Conservation (phyloP, 64 coral and sea anemone genomes). For the Anthopleura sola region DNA sequence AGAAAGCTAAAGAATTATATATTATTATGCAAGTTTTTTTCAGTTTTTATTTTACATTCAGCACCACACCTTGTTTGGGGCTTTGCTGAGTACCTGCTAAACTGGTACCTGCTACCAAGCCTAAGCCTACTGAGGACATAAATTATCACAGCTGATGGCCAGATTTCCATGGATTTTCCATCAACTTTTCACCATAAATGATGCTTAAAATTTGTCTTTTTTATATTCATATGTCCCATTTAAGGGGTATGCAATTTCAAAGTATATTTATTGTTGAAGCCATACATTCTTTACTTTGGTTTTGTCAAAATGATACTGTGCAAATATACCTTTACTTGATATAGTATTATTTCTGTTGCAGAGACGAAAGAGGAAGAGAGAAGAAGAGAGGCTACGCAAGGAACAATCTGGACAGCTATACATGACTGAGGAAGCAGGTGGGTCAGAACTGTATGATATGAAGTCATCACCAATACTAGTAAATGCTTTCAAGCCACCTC, state of each 20-base stretch:
- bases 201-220: too few species aligned
- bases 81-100: neutral
- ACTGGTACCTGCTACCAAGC: neutral
- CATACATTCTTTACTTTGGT: too few species aligned
- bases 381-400: slow-evolving; percentile 54
- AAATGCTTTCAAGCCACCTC: neutral
- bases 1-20: neutral
- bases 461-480: neutral
- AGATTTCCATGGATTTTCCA: neutral
- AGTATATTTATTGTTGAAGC: too few species aligned
- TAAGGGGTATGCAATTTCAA: too few species aligned
- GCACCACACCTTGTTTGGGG: slow-evolving; percentile 1
- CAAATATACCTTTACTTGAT: too few species aligned
- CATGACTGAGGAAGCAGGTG: slow-evolving; percentile 65
- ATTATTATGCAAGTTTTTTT: neutral
- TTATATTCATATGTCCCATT: too few species aligned
- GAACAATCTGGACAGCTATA: slow-evolving; percentile 41
- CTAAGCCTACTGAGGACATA: neutral
- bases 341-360: slow-evolving; percentile 8
- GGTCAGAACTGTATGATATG: slow-evolving; percentile 16
- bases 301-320: too few species aligned
- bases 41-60: neutral
- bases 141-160: neutral
- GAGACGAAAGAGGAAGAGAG: slow-evolving; percentile 73
- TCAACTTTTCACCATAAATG: neutral